Base-by-base conservation (phyloP, 2,888 invertebrate species). In the Germaria angustata region DNA sequence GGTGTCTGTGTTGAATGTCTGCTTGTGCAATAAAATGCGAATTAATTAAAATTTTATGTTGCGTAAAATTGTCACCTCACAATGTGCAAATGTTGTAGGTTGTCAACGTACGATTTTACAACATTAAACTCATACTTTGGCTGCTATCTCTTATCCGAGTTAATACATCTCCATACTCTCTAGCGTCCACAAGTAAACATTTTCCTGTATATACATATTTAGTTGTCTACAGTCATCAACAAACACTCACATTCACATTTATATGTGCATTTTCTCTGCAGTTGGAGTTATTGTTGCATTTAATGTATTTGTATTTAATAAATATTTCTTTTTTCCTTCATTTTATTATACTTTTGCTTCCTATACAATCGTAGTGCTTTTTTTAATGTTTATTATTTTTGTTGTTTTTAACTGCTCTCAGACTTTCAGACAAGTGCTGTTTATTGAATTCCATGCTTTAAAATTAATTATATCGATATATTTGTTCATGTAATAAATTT, bases 21-120 rank as follows among this genome's bases (percentile, higher is more conserved):
- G 84, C 66, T 57, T 66, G 69, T 59, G 76, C 81, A 85, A 84
- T 85, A 85, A 85, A 85, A 84, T 76, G 82, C 83, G 78, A 84
- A 85, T 84, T 89, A 89, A 88, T 89, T 88, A 86, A 87, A 88
- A 86, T 84, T 86, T 86, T 81, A 86, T 86, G 85, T 84, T 86
- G 86, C 85, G 84, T 85, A 82, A 84, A 85, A 84, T 86, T 84
- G 84, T 82, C 79, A 82, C 82, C 82, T 79, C 79, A 82, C 82
- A 82, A 66, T 79, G 71, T 79, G 82, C 82, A 84, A 81, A 75
- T 79, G 84, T 79, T 72, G 84, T 75, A 78, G 78, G 80, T 85
- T 82, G 83, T 80, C 80, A 76, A 82, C 82, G 59, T 59, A 73
- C 24, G 61, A 76, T 75, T 71, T 79, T 71, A 73, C 79, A 46